These are phyloP conservation scores for Strigamia maritima DNA, from an alignment of 2,888 invertebrate species.

Conservation along the genomic window DNA sequence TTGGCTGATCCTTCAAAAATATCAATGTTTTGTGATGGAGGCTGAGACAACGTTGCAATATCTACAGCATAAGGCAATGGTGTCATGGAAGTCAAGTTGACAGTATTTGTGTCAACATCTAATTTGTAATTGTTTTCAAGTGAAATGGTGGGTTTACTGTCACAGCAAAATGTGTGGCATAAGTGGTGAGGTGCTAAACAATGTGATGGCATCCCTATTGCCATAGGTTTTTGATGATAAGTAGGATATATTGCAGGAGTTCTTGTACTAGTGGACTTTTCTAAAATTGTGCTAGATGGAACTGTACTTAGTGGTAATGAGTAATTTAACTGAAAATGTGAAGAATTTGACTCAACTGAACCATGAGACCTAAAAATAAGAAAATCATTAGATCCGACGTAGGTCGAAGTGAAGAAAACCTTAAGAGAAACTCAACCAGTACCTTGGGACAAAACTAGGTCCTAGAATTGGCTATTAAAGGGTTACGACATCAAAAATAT, in stretches of 20 bases:
- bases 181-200: background rate
- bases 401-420: no score
- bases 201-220: background rate
- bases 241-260: background rate
- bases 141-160: background rate
- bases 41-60: background rate
- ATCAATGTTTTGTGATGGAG: background rate
- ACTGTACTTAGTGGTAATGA: background rate
- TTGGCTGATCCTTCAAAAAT: background rate
- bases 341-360: background rate
- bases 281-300: background rate
- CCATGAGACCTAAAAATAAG: background rate
- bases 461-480: no score
- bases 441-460: no score
- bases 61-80: background rate
- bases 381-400: background rate
- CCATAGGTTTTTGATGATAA: background rate
- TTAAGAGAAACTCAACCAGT: no score
- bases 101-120: background rate
- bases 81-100: background rate
- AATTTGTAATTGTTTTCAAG: background rate
- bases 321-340: background rate
- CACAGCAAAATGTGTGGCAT: background rate
- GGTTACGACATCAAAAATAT: no score
- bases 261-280: background rate